Evolutionary conservation across 2,797 vertebrate species (phyloP).

Genomic region (Delichon dasypus): DNA sequence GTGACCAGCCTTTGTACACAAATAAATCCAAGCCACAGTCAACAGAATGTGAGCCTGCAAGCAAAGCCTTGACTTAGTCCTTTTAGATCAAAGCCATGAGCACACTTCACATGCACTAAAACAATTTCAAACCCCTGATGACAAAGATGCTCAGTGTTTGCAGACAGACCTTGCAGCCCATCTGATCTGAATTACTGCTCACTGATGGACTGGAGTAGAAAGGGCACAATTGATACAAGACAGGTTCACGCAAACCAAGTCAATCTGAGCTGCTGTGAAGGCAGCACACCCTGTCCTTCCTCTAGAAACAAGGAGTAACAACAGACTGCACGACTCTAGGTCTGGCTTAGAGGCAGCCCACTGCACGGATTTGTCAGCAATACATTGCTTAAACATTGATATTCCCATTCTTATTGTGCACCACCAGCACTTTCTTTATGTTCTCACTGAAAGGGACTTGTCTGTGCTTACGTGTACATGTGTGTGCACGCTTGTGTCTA

Average conservation of each 20-base stretch:
- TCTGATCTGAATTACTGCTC: neutral
- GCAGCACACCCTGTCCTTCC: neutral
- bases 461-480: fast-evolving
- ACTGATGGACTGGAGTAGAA: neutral
- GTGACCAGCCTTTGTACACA: neutral
- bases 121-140: too few relatives aligned
- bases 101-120: fast-evolving
- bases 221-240: neutral
- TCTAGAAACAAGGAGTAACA: neutral
- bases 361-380: neutral
- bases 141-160: neutral
- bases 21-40: neutral
- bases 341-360: neutral
- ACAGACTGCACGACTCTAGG: neutral
- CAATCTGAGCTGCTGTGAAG: neutral
- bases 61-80: neutral
- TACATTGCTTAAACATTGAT: neutral
- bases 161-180: neutral
- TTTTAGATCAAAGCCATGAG: neutral
- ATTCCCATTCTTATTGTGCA: neutral
- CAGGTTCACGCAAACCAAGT: neutral
- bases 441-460: neutral
- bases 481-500: fast-evolving
- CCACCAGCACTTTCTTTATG: neutral
- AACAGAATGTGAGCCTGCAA: neutral